These are phyloP conservation scores for Hylaeus volcanicus DNA, from an alignment of 1,140 invertebrate genomes.

Conservation along the genomic window DNA sequence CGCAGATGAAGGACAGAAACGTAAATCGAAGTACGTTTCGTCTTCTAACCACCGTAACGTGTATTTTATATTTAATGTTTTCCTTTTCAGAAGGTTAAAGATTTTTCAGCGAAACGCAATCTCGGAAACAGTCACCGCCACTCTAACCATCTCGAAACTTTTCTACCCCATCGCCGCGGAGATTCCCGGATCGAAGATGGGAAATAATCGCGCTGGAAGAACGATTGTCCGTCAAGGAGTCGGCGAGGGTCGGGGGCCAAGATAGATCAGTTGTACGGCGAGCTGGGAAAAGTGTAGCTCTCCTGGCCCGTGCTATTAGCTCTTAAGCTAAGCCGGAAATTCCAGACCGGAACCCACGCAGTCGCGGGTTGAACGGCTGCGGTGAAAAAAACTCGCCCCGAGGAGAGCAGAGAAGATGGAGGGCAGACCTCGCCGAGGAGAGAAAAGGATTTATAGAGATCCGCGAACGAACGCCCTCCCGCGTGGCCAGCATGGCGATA, in stretches of 20 bases:
- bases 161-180: not conserved
- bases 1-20: no score
- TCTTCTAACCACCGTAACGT: no score
- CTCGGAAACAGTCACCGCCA: not conserved
- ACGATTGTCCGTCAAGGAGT: conserved; percentile 45
- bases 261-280: conserved; percentile 40
- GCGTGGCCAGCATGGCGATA: conserved; percentile 53
- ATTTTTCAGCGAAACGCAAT: not conserved
- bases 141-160: not conserved
- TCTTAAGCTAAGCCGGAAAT: conserved; percentile 74
- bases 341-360: conserved; percentile 64
- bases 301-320: conserved; percentile 68
- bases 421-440: conserved; percentile 1
- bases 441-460: conserved; percentile 70
- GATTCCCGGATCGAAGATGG: conserved; percentile 28
- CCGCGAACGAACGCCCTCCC: conserved; percentile 51
- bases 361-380: conserved; percentile 28
- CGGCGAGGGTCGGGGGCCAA: not conserved
- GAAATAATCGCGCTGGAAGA: conserved; percentile 42
- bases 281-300: conserved; percentile 34
- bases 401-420: conserved; percentile 7
- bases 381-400: conserved; percentile 27
- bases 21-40: no score
- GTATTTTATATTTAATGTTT: no score
- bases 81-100: no score